Base-by-base conservation (phyloP, 2,888 invertebrate species). In the Tanaodytes sp. region DNA sequence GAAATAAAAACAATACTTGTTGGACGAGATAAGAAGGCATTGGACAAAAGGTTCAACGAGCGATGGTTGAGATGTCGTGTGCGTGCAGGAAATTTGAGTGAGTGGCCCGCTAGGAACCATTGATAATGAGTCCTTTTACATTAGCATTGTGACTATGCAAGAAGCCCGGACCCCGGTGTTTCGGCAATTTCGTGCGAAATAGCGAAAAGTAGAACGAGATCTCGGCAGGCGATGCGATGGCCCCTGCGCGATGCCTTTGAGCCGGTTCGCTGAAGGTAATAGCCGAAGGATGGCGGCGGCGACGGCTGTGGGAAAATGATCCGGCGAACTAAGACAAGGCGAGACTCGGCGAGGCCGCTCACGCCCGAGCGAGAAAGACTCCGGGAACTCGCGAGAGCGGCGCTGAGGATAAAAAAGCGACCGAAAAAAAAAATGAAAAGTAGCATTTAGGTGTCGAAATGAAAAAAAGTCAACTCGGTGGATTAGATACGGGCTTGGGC, bases 271-370 rank as follows among this genome's bases (percentile, higher is more conserved):
- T 61, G 65, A 72, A 65, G 68, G 70, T 71, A 71, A 70, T 66
- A 72, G 74, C 62, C 68, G 71, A 73, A 68, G 70, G 69, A 72
- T 69, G 70, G 73, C 73, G 68, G 72, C 75, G 77, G 80, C 73
- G 68, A 71, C 75, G 77, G 80, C 84, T 84, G 84, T 84, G 84
- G 84, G 84, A 84, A 84, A 84, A 84, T 79, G 81, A 81, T 82
- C 80, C 77, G 73, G 73, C 75, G 70, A 64, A 55, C 65, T 49
- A 54, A 36, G 73, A 74, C 66, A 59, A 69, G 45, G 69, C 68
- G 59, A 61, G 66, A 72, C 66, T 49, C 57, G n/a, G 42, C 51
- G 52, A 57, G 52, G 61, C 57, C 59, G 23, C 43, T 36, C 43
- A 49, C 54, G 14, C 43, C 67, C 40, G 61, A 69, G 39, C 46